A percentile compares a stretch with the other conserved stretches of the same genome.
These are phyloP conservation scores for Heterocephalus glaber DNA, from an alignment of 2,113 vertebrate genomes.

Conservation along the genomic window DNA sequence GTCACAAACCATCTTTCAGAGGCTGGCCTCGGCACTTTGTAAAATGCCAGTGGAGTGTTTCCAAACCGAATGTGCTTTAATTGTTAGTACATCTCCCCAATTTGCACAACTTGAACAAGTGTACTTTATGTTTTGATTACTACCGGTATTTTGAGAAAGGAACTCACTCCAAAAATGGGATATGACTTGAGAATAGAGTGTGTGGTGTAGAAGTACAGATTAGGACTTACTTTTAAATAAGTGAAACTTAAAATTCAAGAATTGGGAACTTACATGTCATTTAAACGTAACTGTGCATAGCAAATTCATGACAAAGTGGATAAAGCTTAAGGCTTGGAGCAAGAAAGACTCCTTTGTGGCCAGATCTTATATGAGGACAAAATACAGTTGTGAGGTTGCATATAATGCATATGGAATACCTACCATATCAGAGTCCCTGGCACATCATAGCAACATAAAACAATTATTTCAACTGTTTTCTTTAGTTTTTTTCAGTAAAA, in stretches of 20 bases:
- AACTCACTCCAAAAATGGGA: background rate
- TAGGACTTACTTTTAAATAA: background rate
- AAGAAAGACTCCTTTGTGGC: background rate
- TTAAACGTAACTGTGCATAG: background rate
- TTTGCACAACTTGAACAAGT: background rate
- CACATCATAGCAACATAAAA: background rate
- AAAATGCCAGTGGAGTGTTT: background rate
- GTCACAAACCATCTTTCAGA: slow-evolving; percentile 1
- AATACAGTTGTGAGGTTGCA: background rate
- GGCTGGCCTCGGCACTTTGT: background rate
- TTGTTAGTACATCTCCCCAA: background rate
- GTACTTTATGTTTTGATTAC: background rate
- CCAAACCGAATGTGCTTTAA: background rate
- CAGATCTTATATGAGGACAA: background rate
- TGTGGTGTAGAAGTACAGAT: background rate
- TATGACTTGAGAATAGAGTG: background rate
- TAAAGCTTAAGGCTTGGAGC: background rate
- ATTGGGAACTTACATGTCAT: background rate
- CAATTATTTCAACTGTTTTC: background rate
- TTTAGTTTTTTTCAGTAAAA: background rate
- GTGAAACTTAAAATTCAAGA: background rate
- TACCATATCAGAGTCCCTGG: background rate
- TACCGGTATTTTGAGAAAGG: background rate
- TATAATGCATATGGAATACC: background rate
- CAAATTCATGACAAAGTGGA: background rate